Evolutionary conservation across 2,113 vertebrate species (phyloP).

Genomic region (Gymnarchus niloticus): DNA sequence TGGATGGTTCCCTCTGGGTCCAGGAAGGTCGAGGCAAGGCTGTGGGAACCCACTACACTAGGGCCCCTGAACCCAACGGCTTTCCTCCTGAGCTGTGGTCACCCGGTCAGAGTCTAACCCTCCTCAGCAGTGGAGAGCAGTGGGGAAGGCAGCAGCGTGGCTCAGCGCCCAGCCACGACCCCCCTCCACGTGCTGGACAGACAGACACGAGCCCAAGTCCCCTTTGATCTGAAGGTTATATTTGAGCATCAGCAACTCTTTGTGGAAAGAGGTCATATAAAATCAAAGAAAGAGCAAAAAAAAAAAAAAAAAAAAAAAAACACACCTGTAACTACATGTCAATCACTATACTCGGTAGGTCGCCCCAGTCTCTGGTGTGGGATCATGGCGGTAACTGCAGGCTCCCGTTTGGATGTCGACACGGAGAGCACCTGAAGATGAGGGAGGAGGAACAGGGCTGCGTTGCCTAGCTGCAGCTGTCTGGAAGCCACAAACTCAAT

Average conservation of each 20-base stretch:
- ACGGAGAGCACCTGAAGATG: not conserved
- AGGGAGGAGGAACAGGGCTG: not conserved
- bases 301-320: slow-evolving; percentile 49
- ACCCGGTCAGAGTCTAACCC: not conserved
- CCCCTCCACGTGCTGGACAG: slow-evolving; percentile 12
- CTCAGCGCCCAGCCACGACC: not conserved
- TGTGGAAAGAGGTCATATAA: slow-evolving; percentile 61
- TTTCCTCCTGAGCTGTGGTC: no score
- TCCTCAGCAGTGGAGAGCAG: not conserved
- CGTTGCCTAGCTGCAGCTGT: slow-evolving; percentile 33
- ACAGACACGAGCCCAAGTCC: slow-evolving; percentile 41
- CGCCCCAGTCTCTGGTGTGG: slow-evolving; percentile 22
- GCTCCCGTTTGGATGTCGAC: not conserved
- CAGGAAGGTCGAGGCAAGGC: not conserved
- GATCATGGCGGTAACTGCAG: not conserved
- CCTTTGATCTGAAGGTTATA: slow-evolving; percentile 64
- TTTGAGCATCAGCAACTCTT: slow-evolving; percentile 64
- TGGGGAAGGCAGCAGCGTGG: not conserved
- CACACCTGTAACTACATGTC: slow-evolving; percentile 53
- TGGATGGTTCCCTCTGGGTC: not conserved
- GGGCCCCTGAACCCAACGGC: not conserved
- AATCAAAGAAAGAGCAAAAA: slow-evolving; percentile 52
- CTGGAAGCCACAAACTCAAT: slow-evolving; percentile 39
- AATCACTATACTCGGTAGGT: slow-evolving; percentile 33
- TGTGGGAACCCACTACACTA: no score